A percentile compares a stretch with the other conserved stretches of the same genome.
phyloP scores from a whole-genome alignment of 2,113 vertebrate genomes.

The Rhinopithecus roxellana region DNA sequence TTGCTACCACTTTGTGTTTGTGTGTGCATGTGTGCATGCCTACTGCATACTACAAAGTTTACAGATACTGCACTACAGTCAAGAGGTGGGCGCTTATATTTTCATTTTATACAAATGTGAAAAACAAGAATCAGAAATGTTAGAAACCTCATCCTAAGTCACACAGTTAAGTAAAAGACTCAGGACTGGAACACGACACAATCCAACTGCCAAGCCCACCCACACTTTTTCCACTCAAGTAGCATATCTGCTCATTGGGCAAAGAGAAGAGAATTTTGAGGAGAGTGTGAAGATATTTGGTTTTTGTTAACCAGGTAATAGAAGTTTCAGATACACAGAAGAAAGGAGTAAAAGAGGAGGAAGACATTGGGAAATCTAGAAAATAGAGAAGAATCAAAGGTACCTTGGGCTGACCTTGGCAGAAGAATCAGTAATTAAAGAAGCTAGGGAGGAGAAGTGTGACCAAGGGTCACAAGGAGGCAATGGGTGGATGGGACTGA shows the following conservation, averaged over 20 bases:
- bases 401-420: neutral
- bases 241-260: neutral
- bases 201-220: neutral
- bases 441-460: neutral
- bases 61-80: neutral
- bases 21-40: neutral
- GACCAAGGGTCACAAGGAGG: neutral
- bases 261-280: constrained; percentile 18
- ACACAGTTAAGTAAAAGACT: neutral
- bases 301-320: constrained; percentile 20
- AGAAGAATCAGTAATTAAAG: neutral
- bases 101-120: neutral
- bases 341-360: neutral
- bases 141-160: neutral
- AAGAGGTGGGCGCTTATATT: neutral
- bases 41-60: neutral
- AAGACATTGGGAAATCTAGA: neutral
- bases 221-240: neutral
- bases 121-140: neutral
- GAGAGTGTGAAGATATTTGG: neutral
- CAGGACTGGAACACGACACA: neutral
- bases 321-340: neutral
- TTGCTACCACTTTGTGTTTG: neutral
- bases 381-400: constrained; percentile 4
- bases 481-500: neutral